Evolutionary conservation across 2,888 invertebrate genomes (phyloP).

Genomic region (Drosophila mercatorum): DNA sequence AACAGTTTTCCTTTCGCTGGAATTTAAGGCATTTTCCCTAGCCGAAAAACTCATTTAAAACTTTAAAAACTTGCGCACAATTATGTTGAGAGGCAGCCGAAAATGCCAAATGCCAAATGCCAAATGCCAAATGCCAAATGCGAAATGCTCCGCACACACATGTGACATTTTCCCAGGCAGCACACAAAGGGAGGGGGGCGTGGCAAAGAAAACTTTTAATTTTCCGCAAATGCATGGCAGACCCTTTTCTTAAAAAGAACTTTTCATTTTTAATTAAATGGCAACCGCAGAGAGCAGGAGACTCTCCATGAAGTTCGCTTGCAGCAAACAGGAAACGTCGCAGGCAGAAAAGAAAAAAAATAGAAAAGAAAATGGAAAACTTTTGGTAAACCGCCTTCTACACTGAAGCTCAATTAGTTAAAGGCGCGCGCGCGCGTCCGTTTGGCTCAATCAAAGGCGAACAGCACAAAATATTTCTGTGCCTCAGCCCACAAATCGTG

Average conservation of each 20-base stretch:
- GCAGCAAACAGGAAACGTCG: conserved; percentile 54
- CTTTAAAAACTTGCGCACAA: conserved; percentile 52
- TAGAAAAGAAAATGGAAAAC: conserved; percentile 21
- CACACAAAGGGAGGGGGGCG: not conserved
- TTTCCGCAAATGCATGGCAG: conserved; percentile 68
- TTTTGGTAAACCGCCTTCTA: conserved; percentile 53
- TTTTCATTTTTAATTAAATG: conserved; percentile 78
- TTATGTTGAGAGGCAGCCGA: conserved; percentile 34
- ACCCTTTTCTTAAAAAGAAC: conserved; percentile 72
- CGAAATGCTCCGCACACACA: conserved; percentile 46
- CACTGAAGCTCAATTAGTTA: conserved; percentile 77
- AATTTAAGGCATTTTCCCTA: conserved; percentile 18
- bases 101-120: conserved; percentile 30
- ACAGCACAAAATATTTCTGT: conserved; percentile 23
- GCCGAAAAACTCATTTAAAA: conserved; percentile 51
- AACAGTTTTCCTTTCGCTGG: conserved; percentile 9
- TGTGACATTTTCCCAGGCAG: conserved; percentile 53
- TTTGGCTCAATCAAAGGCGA: conserved; percentile 70
- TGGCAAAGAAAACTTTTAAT: conserved; percentile 70
- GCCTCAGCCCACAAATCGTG: conserved; percentile 67
- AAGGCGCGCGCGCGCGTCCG: conserved; percentile 52
- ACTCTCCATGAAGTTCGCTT: conserved; percentile 7
- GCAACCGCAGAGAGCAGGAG: conserved; percentile 46
- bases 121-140: too few species aligned
- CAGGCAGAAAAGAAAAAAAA: conserved; percentile 27